Evolutionary conservation across 2,888 invertebrate species (phyloP).

Genomic region (Luperina nickerlii): DNA sequence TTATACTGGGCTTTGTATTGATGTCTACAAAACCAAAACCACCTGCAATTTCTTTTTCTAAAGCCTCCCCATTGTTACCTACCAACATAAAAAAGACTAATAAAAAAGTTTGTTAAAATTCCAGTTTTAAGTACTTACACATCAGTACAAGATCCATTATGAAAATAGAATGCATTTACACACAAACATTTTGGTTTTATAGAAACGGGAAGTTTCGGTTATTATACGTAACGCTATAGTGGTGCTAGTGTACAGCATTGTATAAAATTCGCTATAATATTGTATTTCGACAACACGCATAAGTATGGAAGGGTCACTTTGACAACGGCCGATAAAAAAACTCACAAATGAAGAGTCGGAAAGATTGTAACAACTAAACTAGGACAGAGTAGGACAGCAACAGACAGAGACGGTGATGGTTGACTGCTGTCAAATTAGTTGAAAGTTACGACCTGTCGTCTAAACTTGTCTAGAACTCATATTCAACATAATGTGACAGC

Average conservation of each 20-base stretch:
- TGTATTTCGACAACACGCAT: constrained; percentile 46
- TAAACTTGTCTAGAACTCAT: neutral
- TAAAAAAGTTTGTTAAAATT: neutral
- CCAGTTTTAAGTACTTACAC: neutral
- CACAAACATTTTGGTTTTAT: constrained; percentile 65
- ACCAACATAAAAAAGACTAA: neutral
- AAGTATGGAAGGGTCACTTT: constrained; percentile 6
- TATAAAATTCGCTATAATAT: constrained; percentile 66
- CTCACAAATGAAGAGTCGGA: neutral
- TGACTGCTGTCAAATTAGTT: constrained; percentile 1
- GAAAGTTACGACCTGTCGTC: neutral
- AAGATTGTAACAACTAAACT: constrained; percentile 3
- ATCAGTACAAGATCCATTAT: constrained; percentile 46
- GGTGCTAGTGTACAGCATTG: constrained; percentile 79
- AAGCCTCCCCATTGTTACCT: neutral
- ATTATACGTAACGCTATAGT: constrained; percentile 75
- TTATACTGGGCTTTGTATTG: constrained; percentile 46
- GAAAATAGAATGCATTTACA: constrained; percentile 74
- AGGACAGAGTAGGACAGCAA: neutral
- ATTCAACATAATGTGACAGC: neutral
- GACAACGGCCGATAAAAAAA: neutral
- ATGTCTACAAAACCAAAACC: constrained; percentile 4
- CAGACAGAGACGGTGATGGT: neutral
- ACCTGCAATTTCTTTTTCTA: neutral
- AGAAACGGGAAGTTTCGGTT: constrained; percentile 62